phyloP scores from a whole-genome alignment of 1,140 invertebrate species.

The Drosophila dunni region DNA sequence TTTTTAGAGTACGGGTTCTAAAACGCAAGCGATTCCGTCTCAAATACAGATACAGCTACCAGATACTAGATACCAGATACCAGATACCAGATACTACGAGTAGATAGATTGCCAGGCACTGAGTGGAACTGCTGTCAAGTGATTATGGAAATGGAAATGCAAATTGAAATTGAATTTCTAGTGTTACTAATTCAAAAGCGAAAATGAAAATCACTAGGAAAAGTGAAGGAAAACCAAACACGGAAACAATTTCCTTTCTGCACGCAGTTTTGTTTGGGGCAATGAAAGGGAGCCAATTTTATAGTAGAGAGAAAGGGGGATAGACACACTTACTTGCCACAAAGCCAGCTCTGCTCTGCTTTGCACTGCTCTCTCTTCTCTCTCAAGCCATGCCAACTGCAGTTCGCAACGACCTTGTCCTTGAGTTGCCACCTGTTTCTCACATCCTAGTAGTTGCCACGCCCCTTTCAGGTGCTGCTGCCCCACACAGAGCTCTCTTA shows the following conservation, averaged over 20 bases:
- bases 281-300: not conserved
- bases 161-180: conserved; percentile 33
- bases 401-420: no score
- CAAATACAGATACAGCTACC: not conserved
- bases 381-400: no score
- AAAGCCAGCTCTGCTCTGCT: no score
- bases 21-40: not conserved
- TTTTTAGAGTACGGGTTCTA: no score
- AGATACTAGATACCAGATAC: not conserved
- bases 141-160: conserved; percentile 23
- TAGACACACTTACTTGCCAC: no score
- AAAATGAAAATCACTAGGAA: conserved; percentile 25
- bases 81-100: not conserved
- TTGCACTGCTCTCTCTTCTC: no score
- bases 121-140: conserved; percentile 35
- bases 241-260: conserved; percentile 27
- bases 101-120: conserved; percentile 49
- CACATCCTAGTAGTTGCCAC: no score
- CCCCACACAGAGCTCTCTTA: no score
- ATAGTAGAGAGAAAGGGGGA: no score
- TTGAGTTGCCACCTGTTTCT: no score
- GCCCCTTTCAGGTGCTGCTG: no score
- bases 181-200: conserved; percentile 21
- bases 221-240: conserved; percentile 4
- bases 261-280: conserved; percentile 30